Evolutionary conservation across 2,113 vertebrate genomes (phyloP), one percentile per base, ranked within the genome.

Genomic region (Chlorodrepanis virens): DNA sequence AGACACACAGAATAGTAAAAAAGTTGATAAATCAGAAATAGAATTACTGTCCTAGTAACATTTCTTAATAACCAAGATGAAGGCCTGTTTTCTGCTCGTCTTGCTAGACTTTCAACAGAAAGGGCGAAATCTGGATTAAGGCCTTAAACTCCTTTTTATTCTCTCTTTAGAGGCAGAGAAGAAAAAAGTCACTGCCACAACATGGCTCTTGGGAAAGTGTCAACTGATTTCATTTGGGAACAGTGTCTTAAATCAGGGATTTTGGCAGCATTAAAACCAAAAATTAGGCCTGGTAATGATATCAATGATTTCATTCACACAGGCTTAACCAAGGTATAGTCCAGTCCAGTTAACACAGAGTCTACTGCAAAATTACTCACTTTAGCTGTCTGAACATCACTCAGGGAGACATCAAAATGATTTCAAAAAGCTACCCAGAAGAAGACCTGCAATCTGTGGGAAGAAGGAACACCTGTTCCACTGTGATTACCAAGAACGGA

Each of bases 371-470:
- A 90, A 78, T 47, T n/a, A 71, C 21, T 93, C 24, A 9, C 87
- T 91, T 93, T 39, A 27, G 28, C 25, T 87, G 21, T 54, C 42
- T 86, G 35, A 72, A 89, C 40, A 89, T 82, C 49, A 80, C 52
- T 72, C 80, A 74, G 27, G 22, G 47, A 90, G 47, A 96, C 31
- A 72, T 76, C 44, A 95, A 69, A 81, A 70, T 87, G 4, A 37
- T 64, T 96, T 92, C 49, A 87, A 54, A 93, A 78, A 92, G 68
- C 44, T 80, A 59, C 37, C 10, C 83, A 83, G 65, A 37, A 89
- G 76, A 80, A 92, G 92, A 96, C 83, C 90, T 96, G 88, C 72
- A 94, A 56, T 65, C 60, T 78, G 79, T 78, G 71, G 61, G 60
- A 92, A 93, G 79, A 75, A 76, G 49, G 61, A 93, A 29, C 85